These are phyloP conservation scores for Pitangus sulphuratus DNA, from an alignment of 2,797 vertebrate genomes.

Conservation along the genomic window DNA sequence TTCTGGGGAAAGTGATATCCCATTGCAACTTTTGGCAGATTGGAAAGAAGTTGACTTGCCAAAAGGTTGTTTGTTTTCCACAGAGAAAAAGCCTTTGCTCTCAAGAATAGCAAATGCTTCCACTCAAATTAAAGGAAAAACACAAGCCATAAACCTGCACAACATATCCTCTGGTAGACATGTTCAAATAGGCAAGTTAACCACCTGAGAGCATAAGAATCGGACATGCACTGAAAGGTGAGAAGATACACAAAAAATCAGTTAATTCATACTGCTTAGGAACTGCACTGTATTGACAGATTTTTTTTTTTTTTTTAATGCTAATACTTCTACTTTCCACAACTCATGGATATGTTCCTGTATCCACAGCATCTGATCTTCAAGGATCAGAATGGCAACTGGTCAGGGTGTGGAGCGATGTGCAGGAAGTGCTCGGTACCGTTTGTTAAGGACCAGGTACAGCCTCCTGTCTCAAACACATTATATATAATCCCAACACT, in stretches of 20 bases:
- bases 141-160: background rate
- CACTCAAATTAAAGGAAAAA: background rate
- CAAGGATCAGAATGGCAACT: fast-evolving
- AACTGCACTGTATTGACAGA: fast-evolving
- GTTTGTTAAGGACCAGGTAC: fast-evolving
- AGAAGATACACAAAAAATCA: background rate
- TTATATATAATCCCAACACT: no score
- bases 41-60: background rate
- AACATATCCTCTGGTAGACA: background rate
- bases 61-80: background rate
- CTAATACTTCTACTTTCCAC: background rate
- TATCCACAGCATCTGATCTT: background rate
- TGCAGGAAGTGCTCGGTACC: fast-evolving
- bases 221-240: background rate
- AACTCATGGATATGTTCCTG: background rate
- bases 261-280: background rate
- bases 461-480: background rate
- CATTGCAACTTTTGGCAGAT: background rate
- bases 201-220: background rate
- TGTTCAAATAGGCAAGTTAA: background rate
- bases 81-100: background rate
- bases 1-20: background rate
- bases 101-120: background rate
- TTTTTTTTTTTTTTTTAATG: background rate
- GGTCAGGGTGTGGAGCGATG: fast-evolving